Conservation (phyloP, 2,888 invertebrate species). For the Atethmia centrago region DNA sequence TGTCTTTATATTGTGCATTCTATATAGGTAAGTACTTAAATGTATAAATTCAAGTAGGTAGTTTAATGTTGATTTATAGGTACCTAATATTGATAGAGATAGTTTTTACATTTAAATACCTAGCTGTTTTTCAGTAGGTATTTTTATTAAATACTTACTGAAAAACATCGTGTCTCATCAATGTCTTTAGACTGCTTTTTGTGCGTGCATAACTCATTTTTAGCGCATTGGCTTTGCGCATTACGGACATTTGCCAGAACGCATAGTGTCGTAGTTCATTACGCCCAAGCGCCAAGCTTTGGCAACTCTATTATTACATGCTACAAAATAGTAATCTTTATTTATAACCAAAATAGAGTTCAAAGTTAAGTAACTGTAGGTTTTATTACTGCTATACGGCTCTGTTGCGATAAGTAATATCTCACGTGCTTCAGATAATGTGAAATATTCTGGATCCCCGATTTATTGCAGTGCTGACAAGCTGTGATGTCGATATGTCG, state of each 20-base stretch:
- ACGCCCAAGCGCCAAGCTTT: conserved; percentile 45
- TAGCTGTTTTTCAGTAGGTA: too few relatives aligned
- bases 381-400: conserved; percentile 1
- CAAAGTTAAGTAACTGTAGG: conserved; percentile 17
- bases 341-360: conserved; percentile 19
- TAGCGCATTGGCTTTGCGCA: conserved; percentile 44
- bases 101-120: too few relatives aligned
- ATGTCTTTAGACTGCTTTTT: background rate
- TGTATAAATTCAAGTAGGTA: background rate
- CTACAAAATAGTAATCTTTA: conserved; percentile 20
- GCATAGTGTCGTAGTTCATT: conserved; percentile 39
- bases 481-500: conserved; percentile 1
- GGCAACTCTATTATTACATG: conserved; percentile 28
- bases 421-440: conserved; percentile 41
- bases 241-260: conserved; percentile 54
- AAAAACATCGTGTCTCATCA: too few relatives aligned
- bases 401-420: conserved; percentile 24
- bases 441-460: conserved; percentile 45
- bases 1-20: background rate
- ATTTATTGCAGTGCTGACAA: conserved; percentile 12
- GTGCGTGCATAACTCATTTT: conserved; percentile 43
- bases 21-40: too few relatives aligned
- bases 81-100: too few relatives aligned
- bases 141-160: too few relatives aligned
- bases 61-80: too few relatives aligned